Evolutionary conservation across 92 coral and sea anemone species (phyloP), one percentile per base, ranked within the genome.

Genomic region (Pocillopora grandis): DNA sequence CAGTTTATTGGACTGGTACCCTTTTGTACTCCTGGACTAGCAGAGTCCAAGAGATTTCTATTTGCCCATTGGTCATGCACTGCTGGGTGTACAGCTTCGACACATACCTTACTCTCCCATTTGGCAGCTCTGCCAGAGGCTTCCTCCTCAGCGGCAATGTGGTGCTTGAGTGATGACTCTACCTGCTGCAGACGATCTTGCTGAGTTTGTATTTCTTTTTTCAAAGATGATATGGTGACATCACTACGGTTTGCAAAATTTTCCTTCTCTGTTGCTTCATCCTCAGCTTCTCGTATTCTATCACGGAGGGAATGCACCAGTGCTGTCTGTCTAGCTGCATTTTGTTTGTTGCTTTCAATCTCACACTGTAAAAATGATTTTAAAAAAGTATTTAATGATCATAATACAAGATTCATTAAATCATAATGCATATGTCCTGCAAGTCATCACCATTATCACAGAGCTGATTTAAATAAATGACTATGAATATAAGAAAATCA

Each of bases 251-350:
- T 94, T 4, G 92, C 98, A 80, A 93, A 86, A 77, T 82, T 96
- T 60, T 96, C 98, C 71, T 93, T 92, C 67, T 87, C 92, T 33
- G 85, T 95, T 1, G 97, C 95, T 17, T 90, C 87, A 66, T 96
- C 98, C 57, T 96, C 98, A 7, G 98, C 98, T 70, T 96, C 98
- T 71, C 95, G 98, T 65, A 96, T 90, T 75, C 98, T 84, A 68
- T 97, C 98, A 36, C 99, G 91, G 57, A 97, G 88, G 9, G 99
- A 97, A 72, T 94, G 95, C 12, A 97, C 89, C 67, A 97, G 84
- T 6, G 99, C 98, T 55, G 96, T 76, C 73, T 94, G 92, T 49
- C 99, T 81, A 12, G 99, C 99, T 14, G 95, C 93, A 88, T 91
- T 97, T 84, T 97, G 99, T 76, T 92, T 97, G 58, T 94, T 92